These are phyloP conservation scores for Phyto melanocephala DNA, from an alignment of 2,888 invertebrate genomes.

Conservation along the genomic window DNA sequence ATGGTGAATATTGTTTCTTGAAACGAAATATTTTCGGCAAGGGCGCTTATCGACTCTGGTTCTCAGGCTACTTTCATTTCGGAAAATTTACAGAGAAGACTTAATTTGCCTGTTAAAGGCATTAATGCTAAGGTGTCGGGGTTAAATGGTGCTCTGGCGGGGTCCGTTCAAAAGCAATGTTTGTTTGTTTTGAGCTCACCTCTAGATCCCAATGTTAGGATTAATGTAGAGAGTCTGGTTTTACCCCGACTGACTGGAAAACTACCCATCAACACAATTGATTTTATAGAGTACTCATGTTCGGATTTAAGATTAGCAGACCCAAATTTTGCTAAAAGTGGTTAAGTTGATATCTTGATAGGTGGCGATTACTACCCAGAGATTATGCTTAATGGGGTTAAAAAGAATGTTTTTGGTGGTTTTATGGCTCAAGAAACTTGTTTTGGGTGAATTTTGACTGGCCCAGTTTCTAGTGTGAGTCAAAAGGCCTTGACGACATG, in stretches of 20 bases:
- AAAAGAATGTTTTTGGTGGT: neutral
- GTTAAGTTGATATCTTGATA: neutral
- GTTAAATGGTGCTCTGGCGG: neutral
- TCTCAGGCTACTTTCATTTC: slow-evolving; percentile 19
- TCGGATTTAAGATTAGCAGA: neutral
- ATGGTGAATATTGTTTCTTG: neutral
- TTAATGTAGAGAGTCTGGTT: neutral
- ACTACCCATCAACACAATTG: neutral
- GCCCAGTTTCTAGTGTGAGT: neutral
- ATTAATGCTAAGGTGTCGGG: neutral
- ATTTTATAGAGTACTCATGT: neutral
- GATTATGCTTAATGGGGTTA: slow-evolving; percentile 6
- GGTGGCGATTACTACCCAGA: neutral
- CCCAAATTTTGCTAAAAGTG: slow-evolving; percentile 4
- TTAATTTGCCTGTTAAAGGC: neutral
- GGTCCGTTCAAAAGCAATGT: slow-evolving; percentile 4
- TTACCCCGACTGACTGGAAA: neutral
- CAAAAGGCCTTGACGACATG: neutral
- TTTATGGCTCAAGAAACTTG: slow-evolving; percentile 25
- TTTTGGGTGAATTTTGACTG: neutral
- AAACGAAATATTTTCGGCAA: neutral
- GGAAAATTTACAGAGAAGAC: neutral
- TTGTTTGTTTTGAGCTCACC: neutral
- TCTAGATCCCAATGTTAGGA: neutral
- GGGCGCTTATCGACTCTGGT: slow-evolving; percentile 36